phyloP scores from a whole-genome alignment of 2,888 invertebrate species.

The Oligia strigilis region DNA sequence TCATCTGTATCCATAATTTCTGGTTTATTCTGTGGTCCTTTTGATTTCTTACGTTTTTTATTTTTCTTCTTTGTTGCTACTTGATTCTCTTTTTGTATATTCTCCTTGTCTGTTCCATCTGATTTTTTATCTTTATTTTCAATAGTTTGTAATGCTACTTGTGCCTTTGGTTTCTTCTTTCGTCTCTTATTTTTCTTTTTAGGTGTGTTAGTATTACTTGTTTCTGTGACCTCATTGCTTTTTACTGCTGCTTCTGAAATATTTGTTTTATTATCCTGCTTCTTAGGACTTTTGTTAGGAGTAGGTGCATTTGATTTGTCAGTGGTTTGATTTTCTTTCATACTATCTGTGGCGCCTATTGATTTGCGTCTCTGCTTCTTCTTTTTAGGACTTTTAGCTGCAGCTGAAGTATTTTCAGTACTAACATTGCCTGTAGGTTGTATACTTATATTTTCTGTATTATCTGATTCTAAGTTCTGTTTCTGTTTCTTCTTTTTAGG shows the following conservation, averaged over 20 bases:
- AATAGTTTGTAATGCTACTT: constrained; percentile 8
- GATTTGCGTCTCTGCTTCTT: constrained; percentile 62
- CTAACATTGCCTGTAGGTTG: constrained; percentile 19
- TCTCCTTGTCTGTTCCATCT: constrained; percentile 38
- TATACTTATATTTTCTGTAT: constrained; percentile 23
- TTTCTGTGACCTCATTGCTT: constrained; percentile 7
- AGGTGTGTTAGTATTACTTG: constrained; percentile 41
- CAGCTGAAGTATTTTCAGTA: constrained; percentile 9
- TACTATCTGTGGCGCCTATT: constrained; percentile 23
- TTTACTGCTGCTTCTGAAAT: constrained; percentile 32
- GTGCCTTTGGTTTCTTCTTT: constrained; percentile 54
- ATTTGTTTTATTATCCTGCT: constrained; percentile 50
- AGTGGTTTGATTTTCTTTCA: constrained; percentile 39
- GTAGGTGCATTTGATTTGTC: constrained; percentile 13
- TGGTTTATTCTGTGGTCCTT: constrained; percentile 35
- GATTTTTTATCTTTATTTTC: constrained; percentile 28
- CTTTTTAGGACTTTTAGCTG: constrained; percentile 62
- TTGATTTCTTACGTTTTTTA: constrained; percentile 53
- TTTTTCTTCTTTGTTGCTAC: constrained; percentile 61
- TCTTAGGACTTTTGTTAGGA: constrained; percentile 34
- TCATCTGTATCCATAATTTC: constrained; percentile 37
- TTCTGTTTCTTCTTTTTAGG: constrained; percentile 78
- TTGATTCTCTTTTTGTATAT: constrained; percentile 33
- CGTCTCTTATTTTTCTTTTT: constrained; percentile 69
- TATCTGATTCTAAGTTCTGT: constrained; percentile 54